Percentiles rank a stretch among this genome's conserved stretches.
Conservation (phyloP, 2,797 vertebrate species). For the Dryobates pubescens region DNA sequence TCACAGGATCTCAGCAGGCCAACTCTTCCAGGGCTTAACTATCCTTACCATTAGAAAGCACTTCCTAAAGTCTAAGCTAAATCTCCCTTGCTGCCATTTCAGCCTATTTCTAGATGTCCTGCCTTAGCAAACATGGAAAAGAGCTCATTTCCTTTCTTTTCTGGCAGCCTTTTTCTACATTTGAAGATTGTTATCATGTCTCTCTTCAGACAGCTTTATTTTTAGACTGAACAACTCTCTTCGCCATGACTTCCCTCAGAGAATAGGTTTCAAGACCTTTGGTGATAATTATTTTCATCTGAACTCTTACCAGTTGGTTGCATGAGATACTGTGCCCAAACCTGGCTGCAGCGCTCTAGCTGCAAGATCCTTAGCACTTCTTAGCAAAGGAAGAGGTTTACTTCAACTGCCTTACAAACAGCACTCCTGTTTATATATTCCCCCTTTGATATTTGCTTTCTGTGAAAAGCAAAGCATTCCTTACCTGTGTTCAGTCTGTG, state of each 20-base stretch:
- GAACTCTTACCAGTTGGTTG: not conserved
- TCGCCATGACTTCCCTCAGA: not conserved
- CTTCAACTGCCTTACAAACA: not conserved
- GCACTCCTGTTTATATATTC: not conserved
- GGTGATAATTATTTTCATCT: slow-evolving; percentile 50
- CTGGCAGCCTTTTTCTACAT: slow-evolving; percentile 12
- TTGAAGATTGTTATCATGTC: not conserved
- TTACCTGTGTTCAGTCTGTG: not conserved
- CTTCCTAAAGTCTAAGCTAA: slow-evolving; percentile 16
- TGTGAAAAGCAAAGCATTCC: slow-evolving; percentile 4
- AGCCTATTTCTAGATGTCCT: not conserved
- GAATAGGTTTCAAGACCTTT: slow-evolving; percentile 17
- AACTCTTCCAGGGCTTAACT: not conserved
- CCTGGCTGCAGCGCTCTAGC: not conserved
- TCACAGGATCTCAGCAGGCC: not conserved
- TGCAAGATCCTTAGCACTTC: not conserved
- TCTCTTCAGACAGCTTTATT: slow-evolving; percentile 53
- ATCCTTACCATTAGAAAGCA: not conserved
- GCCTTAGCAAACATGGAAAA: not conserved
- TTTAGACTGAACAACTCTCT: slow-evolving; percentile 46
- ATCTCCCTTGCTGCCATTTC: not conserved
- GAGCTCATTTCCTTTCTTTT: slow-evolving; percentile 29
- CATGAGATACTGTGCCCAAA: not conserved
- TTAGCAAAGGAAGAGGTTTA: not conserved
- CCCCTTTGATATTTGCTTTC: not conserved